Evolutionary conservation across 2,797 vertebrate species (phyloP), one percentile per base, ranked within the genome.

Genomic region (Crenuchus spilurus): DNA sequence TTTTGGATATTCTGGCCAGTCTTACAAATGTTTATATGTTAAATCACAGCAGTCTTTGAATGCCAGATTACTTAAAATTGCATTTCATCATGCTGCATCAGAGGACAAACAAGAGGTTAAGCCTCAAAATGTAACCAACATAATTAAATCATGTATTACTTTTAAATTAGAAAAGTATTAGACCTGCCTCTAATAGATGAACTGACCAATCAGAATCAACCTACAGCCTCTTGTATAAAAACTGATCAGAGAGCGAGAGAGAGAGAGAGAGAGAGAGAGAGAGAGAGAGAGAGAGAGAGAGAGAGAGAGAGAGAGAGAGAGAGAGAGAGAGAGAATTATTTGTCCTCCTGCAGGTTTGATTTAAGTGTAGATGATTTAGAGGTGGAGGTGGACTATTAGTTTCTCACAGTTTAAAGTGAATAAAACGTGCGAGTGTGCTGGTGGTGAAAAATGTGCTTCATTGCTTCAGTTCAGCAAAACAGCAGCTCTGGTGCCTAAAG

Each of bases 281-380:
- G 33, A 35, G 33, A 35, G 33, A 35, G 33, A 35, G 33, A 35
- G 33, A 35, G 33, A 35, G 33, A 35, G 3, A 35, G 33, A 35
- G 8, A 35, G 33, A 35, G 33, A 35, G 33, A 35, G 33, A 35
- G 33, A 35, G 3, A 35, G 33, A 35, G 8, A 35, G 33, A n/a
- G 11, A 67, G 31, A 33, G 20, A 2, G 3, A 14, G 22, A 37
- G n/a, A 22, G 33, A 22, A 60, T 35, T 39, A 60, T 8, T n/a
- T 22, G 31, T 10, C 35, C 18, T 39, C n/a, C 57, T 60, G 35
- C 33, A 39, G 57, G 57, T 24, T 39, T 60, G 57, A 60, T 60
- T 60, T 30, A 55, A 55, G 26, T n/a, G 30, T 0, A 16, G 26
- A 55, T 55, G 52, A 55, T 55, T 26, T 30, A 55, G 52, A 37